A percentile compares a stretch with the other conserved stretches of the same genome.
phyloP scores from a whole-genome alignment of 2,797 vertebrate species.

The Diglossa cyanea region DNA sequence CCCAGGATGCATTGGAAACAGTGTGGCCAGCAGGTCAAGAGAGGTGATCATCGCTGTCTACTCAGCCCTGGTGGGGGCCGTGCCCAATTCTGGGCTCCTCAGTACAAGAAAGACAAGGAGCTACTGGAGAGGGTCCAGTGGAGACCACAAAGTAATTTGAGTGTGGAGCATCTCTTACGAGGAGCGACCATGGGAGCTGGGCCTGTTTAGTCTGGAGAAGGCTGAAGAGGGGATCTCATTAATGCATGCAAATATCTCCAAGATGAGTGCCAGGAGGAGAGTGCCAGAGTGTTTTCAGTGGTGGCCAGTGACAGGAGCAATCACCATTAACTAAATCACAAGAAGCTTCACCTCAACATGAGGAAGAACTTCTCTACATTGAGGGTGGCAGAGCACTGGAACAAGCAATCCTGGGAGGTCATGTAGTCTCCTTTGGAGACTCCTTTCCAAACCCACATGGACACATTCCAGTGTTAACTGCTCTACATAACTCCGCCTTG shows the following conservation, averaged over 20 bases:
- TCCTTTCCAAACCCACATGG: not conserved
- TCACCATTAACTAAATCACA: not conserved
- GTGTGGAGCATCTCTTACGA: not conserved
- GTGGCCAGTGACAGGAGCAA: not conserved
- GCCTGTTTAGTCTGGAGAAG: not conserved
- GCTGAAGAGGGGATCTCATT: not conserved
- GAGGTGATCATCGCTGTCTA: not conserved
- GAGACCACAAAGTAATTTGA: not conserved
- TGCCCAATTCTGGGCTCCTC: not conserved
- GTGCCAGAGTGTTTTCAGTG: not conserved
- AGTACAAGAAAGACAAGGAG: not conserved
- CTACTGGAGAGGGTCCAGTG: not conserved
- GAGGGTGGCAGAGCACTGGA: not conserved
- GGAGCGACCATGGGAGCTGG: not conserved
- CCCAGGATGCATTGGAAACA: not conserved
- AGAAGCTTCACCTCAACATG: not conserved
- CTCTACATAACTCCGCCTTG: no score
- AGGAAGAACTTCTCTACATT: not conserved
- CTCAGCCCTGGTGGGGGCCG: not conserved
- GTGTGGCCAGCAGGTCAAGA: not conserved
- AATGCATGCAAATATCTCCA: not conserved
- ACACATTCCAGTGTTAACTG: rapidly evolving
- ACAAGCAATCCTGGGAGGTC: rapidly evolving
- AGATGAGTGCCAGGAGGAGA: rapidly evolving
- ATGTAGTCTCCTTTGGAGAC: not conserved